A percentile compares a stretch with the other conserved stretches of the same genome.
These are phyloP conservation scores for Tholera decimalis DNA, from an alignment of 2,888 invertebrate species.

Conservation along the genomic window DNA sequence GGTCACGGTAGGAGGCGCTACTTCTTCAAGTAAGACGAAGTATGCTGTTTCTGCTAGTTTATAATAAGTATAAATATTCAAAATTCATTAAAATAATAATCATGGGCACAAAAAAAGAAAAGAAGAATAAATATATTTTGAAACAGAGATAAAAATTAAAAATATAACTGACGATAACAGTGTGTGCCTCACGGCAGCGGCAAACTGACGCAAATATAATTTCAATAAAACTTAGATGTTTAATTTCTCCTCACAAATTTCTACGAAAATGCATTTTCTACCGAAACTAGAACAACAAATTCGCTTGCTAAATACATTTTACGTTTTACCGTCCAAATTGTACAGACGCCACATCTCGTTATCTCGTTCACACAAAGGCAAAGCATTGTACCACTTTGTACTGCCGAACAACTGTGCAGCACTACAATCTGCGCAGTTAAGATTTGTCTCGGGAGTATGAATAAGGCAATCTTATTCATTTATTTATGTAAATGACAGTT, in stretches of 20 bases:
- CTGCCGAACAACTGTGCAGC: conserved; percentile 31
- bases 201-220: background rate
- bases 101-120: no score
- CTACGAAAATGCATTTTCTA: background rate
- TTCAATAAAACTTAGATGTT: background rate
- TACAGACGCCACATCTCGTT: conserved; percentile 42
- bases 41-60: no score
- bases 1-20: no score
- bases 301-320: conserved; percentile 38
- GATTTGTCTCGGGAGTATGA: conserved; percentile 25
- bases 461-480: conserved; percentile 22
- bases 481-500: no score
- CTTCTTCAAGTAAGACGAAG: no score
- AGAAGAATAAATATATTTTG: no score
- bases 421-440: conserved; percentile 34
- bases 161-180: no score
- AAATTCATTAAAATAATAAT: no score
- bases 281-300: conserved; percentile 4
- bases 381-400: conserved; percentile 49
- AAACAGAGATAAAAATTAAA: no score
- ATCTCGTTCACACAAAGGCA: conserved; percentile 56
- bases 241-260: background rate
- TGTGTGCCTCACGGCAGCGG: no score
- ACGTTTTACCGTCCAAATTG: conserved; percentile 21
- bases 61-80: no score